Percentiles rank a stretch among this genome's conserved stretches.
Evolutionary conservation across 1,140 invertebrate species (phyloP).

Genomic region (Papilio helenus): DNA sequence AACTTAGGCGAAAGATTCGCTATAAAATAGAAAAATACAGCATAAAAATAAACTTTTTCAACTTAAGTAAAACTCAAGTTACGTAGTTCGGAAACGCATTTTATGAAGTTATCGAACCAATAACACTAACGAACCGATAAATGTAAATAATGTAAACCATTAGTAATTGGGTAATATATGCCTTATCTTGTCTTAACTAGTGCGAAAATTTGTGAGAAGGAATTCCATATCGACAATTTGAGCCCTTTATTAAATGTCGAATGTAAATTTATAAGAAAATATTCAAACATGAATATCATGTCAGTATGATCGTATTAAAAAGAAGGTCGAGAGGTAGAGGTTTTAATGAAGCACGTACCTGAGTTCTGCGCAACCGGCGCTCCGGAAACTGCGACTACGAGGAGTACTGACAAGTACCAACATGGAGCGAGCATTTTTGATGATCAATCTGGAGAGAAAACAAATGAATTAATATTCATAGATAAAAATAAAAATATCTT

Average conservation of each 20-base stretch:
- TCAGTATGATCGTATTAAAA: neutral
- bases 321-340: slow-evolving; percentile 7
- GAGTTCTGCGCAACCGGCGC: slow-evolving; percentile 24
- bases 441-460: slow-evolving; percentile 1
- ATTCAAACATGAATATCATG: slow-evolving; percentile 4
- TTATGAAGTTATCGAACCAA: too few species aligned
- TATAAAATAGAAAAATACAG: too few species aligned
- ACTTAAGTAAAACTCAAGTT: neutral
- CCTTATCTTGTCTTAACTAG: too few species aligned
- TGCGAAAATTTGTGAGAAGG: too few species aligned
- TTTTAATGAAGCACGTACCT: slow-evolving; percentile 27
- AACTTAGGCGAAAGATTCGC: too few species aligned
- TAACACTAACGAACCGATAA: too few species aligned
- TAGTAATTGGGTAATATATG: too few species aligned
- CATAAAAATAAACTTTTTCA: slow-evolving; percentile 1
- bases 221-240: too few species aligned
- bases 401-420: slow-evolving; percentile 3
- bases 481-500: too few species aligned
- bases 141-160: too few species aligned
- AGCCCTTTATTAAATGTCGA: neutral
- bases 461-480: neutral
- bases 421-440: neutral
- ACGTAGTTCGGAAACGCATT: too few species aligned
- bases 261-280: neutral
- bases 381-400: neutral